Evolutionary conservation across 2,113 vertebrate species (phyloP).

Genomic region (Oreochromis niloticus): DNA sequence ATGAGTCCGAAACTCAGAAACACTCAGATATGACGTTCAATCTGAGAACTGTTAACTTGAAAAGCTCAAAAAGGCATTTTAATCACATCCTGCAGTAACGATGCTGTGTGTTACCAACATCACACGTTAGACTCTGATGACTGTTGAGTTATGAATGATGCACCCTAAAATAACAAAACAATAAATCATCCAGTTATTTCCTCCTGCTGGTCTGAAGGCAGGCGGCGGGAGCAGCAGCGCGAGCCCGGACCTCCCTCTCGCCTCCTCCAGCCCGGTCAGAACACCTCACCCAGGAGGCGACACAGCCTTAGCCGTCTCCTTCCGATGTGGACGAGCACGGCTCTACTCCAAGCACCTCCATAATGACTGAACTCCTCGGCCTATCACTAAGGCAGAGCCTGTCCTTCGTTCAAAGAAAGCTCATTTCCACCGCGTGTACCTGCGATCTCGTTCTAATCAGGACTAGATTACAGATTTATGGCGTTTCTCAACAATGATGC

Average conservation of each 20-base stretch:
- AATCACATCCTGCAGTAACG: neutral
- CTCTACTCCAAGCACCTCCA: neutral
- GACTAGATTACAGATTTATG: neutral
- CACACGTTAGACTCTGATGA: neutral
- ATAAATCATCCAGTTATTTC: neutral
- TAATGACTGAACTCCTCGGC: neutral
- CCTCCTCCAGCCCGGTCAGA: neutral
- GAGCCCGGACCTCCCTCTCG: neutral
- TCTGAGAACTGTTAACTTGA: neutral
- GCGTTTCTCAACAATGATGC: neutral
- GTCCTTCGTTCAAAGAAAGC: neutral
- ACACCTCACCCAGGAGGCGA: neutral
- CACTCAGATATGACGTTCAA: neutral
- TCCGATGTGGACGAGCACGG: neutral
- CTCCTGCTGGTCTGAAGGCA: neutral
- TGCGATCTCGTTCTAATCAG: neutral
- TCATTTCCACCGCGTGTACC: neutral
- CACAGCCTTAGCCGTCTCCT: neutral
- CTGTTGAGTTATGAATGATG: neutral
- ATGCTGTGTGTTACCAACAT: neutral
- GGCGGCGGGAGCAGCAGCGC: neutral
- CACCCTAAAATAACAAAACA: accelerated
- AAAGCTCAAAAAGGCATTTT: neutral
- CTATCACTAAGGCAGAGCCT: neutral
- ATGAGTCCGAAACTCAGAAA: neutral